phyloP scores from a whole-genome alignment of 2,113 vertebrate genomes.

The Rhinoderma darwinii region DNA sequence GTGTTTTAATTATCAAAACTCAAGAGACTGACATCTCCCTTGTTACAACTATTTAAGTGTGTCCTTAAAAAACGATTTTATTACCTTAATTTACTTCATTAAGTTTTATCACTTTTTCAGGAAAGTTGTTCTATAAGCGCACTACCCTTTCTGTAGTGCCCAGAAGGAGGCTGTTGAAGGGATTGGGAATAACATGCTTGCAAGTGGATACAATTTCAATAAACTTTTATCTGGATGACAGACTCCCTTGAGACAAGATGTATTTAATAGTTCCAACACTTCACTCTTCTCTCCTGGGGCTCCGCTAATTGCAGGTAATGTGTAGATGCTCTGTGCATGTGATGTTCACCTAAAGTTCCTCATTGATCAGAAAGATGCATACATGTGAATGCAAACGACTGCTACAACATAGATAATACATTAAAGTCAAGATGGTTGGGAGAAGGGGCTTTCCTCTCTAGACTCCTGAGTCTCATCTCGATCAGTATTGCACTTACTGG shows the following conservation, averaged over 20 bases:
- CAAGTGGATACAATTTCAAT: conserved; percentile 50
- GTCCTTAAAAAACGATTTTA: conserved; percentile 4
- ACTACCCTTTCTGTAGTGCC: neutral
- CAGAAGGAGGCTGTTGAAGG: conserved; percentile 4
- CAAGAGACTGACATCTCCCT: neutral
- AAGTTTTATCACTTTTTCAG: neutral
- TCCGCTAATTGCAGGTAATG: conserved; percentile 56
- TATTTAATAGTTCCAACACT: conserved; percentile 55
- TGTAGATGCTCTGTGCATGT: conserved; percentile 50
- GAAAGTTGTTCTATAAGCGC: neutral
- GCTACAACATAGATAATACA: conserved; percentile 51
- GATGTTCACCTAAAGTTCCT: conserved; percentile 50
- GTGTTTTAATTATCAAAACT: neutral
- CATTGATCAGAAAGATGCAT: conserved; percentile 56
- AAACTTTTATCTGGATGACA: conserved; percentile 35
- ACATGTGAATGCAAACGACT: conserved; percentile 38
- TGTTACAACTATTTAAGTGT: neutral
- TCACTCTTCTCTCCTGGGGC: conserved; percentile 30
- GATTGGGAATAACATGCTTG: conserved; percentile 28
- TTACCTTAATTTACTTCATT: conserved; percentile 25
- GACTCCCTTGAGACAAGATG: conserved; percentile 36
- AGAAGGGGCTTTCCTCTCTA: conserved; percentile 13
- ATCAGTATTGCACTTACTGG: neutral
- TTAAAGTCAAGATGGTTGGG: conserved; percentile 33
- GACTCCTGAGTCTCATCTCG: neutral